Evolutionary conservation across 2,888 invertebrate species (phyloP).

Genomic region (Ochropleura leucogaster): DNA sequence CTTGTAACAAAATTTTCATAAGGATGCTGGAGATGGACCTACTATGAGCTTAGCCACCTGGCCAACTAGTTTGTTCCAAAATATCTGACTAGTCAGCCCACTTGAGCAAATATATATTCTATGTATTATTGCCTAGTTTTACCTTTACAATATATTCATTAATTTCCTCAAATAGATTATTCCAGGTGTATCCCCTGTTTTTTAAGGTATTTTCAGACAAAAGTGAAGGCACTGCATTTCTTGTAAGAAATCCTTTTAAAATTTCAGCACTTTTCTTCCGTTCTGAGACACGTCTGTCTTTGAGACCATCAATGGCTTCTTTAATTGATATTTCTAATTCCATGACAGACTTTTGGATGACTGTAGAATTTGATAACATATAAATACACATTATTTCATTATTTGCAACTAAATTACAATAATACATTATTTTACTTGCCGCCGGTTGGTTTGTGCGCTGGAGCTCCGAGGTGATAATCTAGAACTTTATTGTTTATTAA

Average conservation of each 20-base stretch:
- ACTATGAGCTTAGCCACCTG: not conserved
- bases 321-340: slow-evolving; percentile 81
- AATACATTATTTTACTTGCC: not conserved
- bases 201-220: slow-evolving; percentile 81
- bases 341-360: slow-evolving; percentile 65
- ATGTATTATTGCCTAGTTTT: slow-evolving; percentile 15
- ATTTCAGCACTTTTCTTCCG: slow-evolving; percentile 86
- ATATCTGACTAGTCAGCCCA: not conserved
- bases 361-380: not conserved
- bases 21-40: not conserved
- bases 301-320: slow-evolving; percentile 80
- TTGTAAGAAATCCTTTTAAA: slow-evolving; percentile 82
- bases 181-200: slow-evolving; percentile 84
- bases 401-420: not conserved
- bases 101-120: too few relatives aligned
- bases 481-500: not conserved
- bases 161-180: slow-evolving; percentile 83
- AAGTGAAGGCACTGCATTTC: slow-evolving; percentile 81
- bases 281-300: slow-evolving; percentile 82
- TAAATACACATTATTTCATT: not conserved
- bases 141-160: slow-evolving; percentile 87
- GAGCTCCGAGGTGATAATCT: not conserved
- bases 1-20: not conserved
- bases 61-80: not conserved
- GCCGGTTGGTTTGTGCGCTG: not conserved